Base-by-base conservation (phyloP, 2,797 vertebrate genomes). In the Arvicola amphibius region DNA sequence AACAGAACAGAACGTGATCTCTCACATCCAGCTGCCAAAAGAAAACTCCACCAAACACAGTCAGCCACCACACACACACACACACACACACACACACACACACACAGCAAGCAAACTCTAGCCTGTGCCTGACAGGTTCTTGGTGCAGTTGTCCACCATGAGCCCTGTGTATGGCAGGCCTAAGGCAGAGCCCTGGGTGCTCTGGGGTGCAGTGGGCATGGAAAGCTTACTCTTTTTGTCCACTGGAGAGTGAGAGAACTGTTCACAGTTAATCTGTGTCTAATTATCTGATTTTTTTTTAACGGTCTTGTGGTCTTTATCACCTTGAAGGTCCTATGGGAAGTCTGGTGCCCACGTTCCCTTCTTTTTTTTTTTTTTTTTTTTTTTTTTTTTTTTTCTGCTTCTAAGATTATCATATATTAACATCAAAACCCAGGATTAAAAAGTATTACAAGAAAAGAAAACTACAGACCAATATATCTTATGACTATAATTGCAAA, bases 211-310 rank as follows among this genome's bases (percentile, higher is more conserved):
- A 97, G 97, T 98, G 96, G 90, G 97, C 98, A 97, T 94, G 97
- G 95, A 98, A 83, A 98, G 97, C 98, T 97, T 94, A 97, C 97
- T 98, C 96, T 92, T 86, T 95, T 97, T 98, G 98, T 98, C 98
- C 98, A 97, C 94, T 97, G 98, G 98, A 98, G 98, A 98, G 98
- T 94, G 94, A 96, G 94, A 93, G 98, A 98, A 98, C 98, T 98
- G 98, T 98, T 98, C 98, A 99, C 98, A 98, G 98, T 98, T 98
- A 95, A 98, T 98, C 98, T 98, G 98, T 99, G 98, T 98, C 98
- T 97, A 92, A 95, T 98, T 98, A 97, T 94, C 91, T 92, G 90
- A 88, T 94, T 98, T 98, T 98, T 89, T 85, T 98, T 98, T 98
- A 98, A 98, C 67, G 97, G 98, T 98, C 98, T 98, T 0, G 98